Percentiles rank a stretch among this genome's conserved stretches.
Evolutionary conservation across 2,888 invertebrate species (phyloP).

Genomic region (Acronicta psi): DNA sequence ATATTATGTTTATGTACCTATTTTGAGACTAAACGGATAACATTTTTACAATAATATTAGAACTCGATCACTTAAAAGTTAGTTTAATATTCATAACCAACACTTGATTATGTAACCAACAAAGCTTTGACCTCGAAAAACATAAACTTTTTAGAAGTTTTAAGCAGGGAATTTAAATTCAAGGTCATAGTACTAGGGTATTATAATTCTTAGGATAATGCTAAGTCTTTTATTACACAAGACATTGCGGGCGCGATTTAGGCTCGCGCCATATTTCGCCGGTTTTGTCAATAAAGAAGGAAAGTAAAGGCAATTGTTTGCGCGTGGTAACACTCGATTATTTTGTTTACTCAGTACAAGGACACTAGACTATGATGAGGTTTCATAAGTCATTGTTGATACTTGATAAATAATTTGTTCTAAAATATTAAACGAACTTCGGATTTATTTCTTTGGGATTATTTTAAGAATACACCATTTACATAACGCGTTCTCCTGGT

Average conservation of each 20-base stretch:
- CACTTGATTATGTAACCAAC: conserved; percentile 18
- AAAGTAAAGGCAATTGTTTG: conserved; percentile 38
- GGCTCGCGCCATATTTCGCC: conserved; percentile 31
- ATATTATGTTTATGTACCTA: no score
- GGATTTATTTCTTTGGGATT: no score
- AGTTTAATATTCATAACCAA: conserved; percentile 2
- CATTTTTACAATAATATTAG: background rate
- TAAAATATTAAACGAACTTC: no score
- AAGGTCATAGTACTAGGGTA: conserved; percentile 37
- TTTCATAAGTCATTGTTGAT: conserved; percentile 27
- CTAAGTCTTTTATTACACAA: conserved; percentile 46
- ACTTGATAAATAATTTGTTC: no score
- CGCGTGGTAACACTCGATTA: conserved; percentile 47
- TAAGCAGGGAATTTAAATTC: conserved; percentile 33
- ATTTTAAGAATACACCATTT: no score
- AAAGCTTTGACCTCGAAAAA: conserved; percentile 29
- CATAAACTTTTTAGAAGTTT: conserved; percentile 18
- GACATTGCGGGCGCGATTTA: conserved; percentile 32
- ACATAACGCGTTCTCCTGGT: no score
- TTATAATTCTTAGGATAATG: conserved; percentile 43
- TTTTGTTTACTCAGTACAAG: conserved; percentile 46
- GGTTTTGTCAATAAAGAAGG: conserved; percentile 38
- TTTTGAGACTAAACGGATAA: no score
- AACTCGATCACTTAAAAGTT: background rate
- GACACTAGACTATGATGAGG: conserved; percentile 31